Evolutionary conservation across 23 tunicate genomes (phyloP).

Genomic region (Styela clava): DNA sequence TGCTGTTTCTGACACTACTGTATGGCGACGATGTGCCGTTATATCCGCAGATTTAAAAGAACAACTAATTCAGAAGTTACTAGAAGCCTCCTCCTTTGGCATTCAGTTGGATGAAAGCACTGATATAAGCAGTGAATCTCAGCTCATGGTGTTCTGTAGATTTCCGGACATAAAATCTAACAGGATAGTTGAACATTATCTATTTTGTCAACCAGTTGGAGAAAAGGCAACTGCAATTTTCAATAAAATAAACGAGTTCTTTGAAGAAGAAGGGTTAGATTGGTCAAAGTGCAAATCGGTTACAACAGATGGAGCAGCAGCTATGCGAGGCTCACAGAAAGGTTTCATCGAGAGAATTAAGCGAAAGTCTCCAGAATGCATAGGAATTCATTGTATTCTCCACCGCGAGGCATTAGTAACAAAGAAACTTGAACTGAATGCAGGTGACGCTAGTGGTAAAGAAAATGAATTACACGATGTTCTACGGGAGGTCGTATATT

Average conservation of each 20-base stretch:
- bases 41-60: slow-evolving; percentile 46
- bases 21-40: slow-evolving; percentile 28
- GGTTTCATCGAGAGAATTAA: not conserved
- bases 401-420: slow-evolving; percentile 34
- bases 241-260: slow-evolving; percentile 7
- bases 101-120: slow-evolving; percentile 75
- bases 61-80: slow-evolving; percentile 38
- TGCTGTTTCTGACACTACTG: slow-evolving; percentile 51
- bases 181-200: slow-evolving; percentile 21
- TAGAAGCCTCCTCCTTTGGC: slow-evolving; percentile 58
- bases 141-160: slow-evolving; percentile 40
- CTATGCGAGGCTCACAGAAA: not conserved
- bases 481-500: too few relatives aligned
- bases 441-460: too few relatives aligned
- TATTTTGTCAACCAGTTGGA: slow-evolving; percentile 27
- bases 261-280: slow-evolving; percentile 18
- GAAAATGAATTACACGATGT: too few relatives aligned
- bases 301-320: slow-evolving; percentile 1
- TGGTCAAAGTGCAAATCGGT: slow-evolving; percentile 10
- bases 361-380: slow-evolving; percentile 3
- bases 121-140: slow-evolving; percentile 47
- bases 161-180: slow-evolving; percentile 13
- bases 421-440: too few relatives aligned
- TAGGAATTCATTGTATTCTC: slow-evolving; percentile 16
- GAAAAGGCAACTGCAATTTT: slow-evolving; percentile 26